A percentile compares a stretch with the other conserved stretches of the same genome.
Evolutionary conservation across 2,888 invertebrate genomes (phyloP).

Genomic region (Lycaena phlaeas): DNA sequence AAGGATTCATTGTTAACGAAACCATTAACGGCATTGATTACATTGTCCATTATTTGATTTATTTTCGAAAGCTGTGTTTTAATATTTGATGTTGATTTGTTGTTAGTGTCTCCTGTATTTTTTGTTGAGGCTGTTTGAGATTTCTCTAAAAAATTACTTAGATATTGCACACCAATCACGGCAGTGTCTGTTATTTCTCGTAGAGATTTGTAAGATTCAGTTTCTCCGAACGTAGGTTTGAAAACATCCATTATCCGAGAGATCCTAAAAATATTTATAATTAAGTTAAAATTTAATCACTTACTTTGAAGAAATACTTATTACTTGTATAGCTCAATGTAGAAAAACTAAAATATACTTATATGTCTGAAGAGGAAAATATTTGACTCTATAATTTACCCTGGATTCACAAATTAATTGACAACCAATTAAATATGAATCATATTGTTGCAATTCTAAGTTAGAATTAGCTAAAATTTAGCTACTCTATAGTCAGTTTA

Average conservation of each 20-base stretch:
- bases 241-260: conserved; percentile 46
- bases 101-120: conserved; percentile 11
- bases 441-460: no score
- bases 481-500: no score
- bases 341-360: no score
- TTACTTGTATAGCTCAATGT: no score
- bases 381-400: no score
- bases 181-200: conserved; percentile 37
- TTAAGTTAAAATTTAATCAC: no score
- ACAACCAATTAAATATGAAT: no score
- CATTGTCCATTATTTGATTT: conserved; percentile 33
- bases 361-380: no score
- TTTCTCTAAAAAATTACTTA: conserved; percentile 36
- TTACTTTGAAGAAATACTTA: no score
- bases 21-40: conserved; percentile 28
- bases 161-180: conserved; percentile 36
- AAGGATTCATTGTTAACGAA: conserved; percentile 24
- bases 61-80: conserved; percentile 17
- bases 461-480: no score
- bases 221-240: conserved; percentile 50
- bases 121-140: background rate
- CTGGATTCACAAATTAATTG: no score
- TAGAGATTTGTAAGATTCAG: conserved; percentile 41
- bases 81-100: conserved; percentile 22
- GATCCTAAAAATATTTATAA: conserved; percentile 37